These are phyloP conservation scores for Probosciger aterrimus DNA, from an alignment of 2,113 vertebrate species.

Conservation along the genomic window DNA sequence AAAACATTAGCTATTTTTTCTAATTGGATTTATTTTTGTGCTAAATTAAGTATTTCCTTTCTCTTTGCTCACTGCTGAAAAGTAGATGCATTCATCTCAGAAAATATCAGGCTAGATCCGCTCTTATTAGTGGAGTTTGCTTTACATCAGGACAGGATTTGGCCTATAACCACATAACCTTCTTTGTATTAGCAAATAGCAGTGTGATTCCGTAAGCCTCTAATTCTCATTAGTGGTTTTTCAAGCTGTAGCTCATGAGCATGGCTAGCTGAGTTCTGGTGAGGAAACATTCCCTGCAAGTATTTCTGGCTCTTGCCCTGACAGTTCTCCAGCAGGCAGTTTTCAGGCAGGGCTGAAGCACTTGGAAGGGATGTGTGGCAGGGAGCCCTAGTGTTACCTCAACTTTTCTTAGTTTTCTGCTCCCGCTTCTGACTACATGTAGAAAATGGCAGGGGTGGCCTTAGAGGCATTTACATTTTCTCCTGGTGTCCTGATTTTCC, in stretches of 20 bases:
- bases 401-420: neutral
- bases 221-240: neutral
- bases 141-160: neutral
- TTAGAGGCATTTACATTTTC: neutral
- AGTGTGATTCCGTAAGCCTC: accelerated
- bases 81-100: neutral
- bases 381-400: neutral
- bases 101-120: neutral
- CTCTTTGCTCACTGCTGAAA: neutral
- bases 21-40: conserved; percentile 2
- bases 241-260: neutral
- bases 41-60: neutral
- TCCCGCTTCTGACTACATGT: accelerated
- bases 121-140: neutral
- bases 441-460: neutral
- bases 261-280: neutral
- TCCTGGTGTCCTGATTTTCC: neutral
- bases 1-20: neutral
- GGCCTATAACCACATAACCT: neutral
- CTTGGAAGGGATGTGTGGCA: neutral
- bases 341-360: accelerated
- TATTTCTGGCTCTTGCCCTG: neutral
- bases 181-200: neutral
- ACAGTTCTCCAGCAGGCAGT: neutral
- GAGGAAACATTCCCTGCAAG: neutral